Evolutionary conservation across 2,888 invertebrate species (phyloP), one percentile per base, ranked within the genome.

Genomic region (Nymphalis polychloros): DNA sequence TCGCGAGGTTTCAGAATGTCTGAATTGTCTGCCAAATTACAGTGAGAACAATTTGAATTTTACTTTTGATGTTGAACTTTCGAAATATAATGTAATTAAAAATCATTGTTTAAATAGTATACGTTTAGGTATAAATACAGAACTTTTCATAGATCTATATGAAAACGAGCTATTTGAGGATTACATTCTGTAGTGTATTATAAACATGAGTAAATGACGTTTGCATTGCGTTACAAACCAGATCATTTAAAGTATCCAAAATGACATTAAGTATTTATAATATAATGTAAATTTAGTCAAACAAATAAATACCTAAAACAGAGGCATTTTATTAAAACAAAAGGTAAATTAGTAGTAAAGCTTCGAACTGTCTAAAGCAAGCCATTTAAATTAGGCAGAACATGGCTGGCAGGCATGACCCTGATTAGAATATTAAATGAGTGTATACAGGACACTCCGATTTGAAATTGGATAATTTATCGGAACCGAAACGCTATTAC

Each of bases 361-460:
- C 53, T 48, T 59, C 23, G 20, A 57, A 59, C 64, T 71, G 73
- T 70, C 73, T 67, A 65, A 70, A 70, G 72, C 72, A 75, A 76
- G 72, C 73, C 70, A 69, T 74, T 74, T 57, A 74, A 74, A 74
- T 72, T 68, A 71, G 69, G 70, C 65, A 55, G 63, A 69, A 66
- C 59, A n/a, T n/a, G n/a, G 72, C 70, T 61, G 52, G 53, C 50
- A 70, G 68, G 68, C 68, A 63, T 66, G 59, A 63, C 59, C 68
- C 68, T 73, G 81, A 82, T 84, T 81, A 80, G 81, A 84, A 84
- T 84, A 79, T 79, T 78, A 82, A 84, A 81, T 81, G 77, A 79
- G 77, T 72, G 73, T 73, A 77, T 73, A 77, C 77, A 53, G 69
- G 69, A 75, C 67, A 72, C 63, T 67, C 62, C 23, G 69, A 72